Evolutionary conservation across 2,888 invertebrate species (phyloP), one percentile per base, ranked within the genome.

Genomic region (Eupithecia dodoneata): DNA sequence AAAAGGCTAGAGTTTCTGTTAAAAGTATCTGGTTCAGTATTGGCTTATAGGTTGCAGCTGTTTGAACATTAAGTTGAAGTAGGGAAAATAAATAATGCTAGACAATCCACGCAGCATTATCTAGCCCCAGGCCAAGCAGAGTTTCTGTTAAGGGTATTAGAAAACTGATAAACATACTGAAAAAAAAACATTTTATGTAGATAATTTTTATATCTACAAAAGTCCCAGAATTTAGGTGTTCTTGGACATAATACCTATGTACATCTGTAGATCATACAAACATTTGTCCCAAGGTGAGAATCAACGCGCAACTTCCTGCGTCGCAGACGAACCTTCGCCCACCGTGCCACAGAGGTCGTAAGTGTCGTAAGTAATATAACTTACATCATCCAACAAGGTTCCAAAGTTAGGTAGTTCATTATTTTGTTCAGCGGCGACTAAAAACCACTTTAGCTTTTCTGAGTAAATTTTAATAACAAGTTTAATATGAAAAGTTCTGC

Each of bases 1-100:
- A 79, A 67, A 59, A 63, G 63, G 59, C 18, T 74, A 30, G 55
- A 55, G 45, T 72, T 69, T 74, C 41, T 45, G n/a, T 2, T 45
- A 69, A 72, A 72, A 59, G 2, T 4, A 3, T 59, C 44, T 4
- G 12, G 4, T n/a, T 18, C 4, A 4, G 67, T 67, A 67, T 44
- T 0, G 65, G 65, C 65, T 41, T 41, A 65, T 3, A 59, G 52
- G n/a, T 52, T 52, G 55, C 9, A n/a, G 18, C n/a, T 59, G 55
- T 18, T 6, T 59, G 9, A 59, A 55, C 4, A 5, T 15, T 15
- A 0, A 52, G 52, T 52, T 52, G 9, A 3, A 55, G 55, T n/a
- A 9, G 3, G 18, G 52, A 30, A 30, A 30, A 30, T 30, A 30
- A 30, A 30, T 30, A 30, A 30, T 30, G 30, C 30, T 30, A 30